A percentile compares a stretch with the other conserved stretches of the same genome.
Conservation (phyloP, 1,140 invertebrate species). For the Tetranychus cinnabarinus region DNA sequence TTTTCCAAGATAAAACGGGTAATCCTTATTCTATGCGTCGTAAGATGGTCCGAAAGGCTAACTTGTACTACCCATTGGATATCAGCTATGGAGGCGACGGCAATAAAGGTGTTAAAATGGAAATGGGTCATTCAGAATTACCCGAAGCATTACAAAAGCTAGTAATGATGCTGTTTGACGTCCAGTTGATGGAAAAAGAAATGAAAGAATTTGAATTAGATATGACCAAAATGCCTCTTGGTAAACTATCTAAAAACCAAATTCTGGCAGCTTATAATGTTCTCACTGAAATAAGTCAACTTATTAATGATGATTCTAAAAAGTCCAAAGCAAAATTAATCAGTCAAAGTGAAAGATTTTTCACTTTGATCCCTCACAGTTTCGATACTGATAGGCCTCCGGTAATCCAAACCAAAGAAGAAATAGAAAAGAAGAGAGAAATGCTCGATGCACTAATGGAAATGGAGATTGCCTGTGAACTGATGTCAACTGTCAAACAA, state of each 20-base stretch:
- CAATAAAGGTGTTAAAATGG: conserved; percentile 2
- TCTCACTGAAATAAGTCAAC: conserved; percentile 44
- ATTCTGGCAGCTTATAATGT: conserved; percentile 61
- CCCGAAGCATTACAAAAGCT: conserved; percentile 51
- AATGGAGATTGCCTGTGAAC: conserved; percentile 77
- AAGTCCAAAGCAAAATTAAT: conserved; percentile 31
- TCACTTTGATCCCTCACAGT: conserved; percentile 78
- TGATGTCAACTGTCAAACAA: conserved; percentile 34
- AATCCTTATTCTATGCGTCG: conserved; percentile 45
- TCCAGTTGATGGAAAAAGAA: conserved; percentile 68
- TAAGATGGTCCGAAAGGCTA: conserved; percentile 51
- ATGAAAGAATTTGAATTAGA: conserved; percentile 90
- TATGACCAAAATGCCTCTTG: conserved; percentile 87
- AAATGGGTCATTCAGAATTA: conserved; percentile 34
- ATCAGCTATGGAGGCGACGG: conserved; percentile 40
- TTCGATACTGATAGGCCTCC: conserved; percentile 58
- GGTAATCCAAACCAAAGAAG: conserved; percentile 43
- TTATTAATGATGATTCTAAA: conserved; percentile 21
- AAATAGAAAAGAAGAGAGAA: conserved; percentile 59
- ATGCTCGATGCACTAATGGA: conserved; percentile 81
- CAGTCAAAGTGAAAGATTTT: conserved; percentile 72
- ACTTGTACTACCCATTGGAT: conserved; percentile 66
- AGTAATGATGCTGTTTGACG: conserved; percentile 67
- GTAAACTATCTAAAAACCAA: conserved; percentile 78
- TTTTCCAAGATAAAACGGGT: conserved; percentile 61